These are phyloP conservation scores for Podargus strigoides DNA, from an alignment of 2,797 vertebrate species.

Conservation along the genomic window DNA sequence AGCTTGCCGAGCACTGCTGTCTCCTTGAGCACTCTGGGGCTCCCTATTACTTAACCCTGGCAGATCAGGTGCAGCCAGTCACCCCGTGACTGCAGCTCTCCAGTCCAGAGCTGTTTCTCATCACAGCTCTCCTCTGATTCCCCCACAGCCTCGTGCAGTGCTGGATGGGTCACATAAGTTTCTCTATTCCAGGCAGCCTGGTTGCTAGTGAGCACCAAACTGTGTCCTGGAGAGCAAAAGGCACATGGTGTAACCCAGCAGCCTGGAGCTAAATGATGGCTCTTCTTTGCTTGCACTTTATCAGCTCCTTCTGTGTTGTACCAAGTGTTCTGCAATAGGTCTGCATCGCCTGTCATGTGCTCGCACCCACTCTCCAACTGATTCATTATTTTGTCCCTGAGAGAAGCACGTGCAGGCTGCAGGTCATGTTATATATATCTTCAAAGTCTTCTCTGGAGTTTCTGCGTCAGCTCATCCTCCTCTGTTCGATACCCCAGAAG, in stretches of 20 bases:
- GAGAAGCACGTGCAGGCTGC: not conserved
- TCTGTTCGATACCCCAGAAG: not conserved
- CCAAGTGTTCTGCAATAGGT: not conserved
- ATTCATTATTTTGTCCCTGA: conserved; percentile 2
- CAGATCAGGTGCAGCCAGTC: not conserved
- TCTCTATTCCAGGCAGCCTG: not conserved
- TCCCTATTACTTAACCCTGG: not conserved
- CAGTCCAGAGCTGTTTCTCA: not conserved
- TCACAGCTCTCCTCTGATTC: not conserved
- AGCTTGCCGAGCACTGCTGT: not conserved
- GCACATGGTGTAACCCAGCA: not conserved
- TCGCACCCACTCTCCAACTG: not conserved
- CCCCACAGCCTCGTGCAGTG: rapidly evolving
- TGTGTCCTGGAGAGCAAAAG: conserved; percentile 4
- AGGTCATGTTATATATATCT: not conserved
- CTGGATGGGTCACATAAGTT: not conserved
- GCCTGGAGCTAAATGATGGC: not conserved
- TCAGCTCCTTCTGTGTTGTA: not conserved
- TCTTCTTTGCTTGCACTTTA: not conserved
- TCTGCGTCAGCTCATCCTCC: not conserved
- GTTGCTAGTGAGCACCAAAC: not conserved
- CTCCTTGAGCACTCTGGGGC: not conserved
- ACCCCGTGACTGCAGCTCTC: not conserved
- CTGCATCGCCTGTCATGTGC: not conserved
- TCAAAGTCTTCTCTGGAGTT: not conserved